Base-by-base conservation (phyloP, 2,113 vertebrate genomes). In the Hoplias malabaricus region DNA sequence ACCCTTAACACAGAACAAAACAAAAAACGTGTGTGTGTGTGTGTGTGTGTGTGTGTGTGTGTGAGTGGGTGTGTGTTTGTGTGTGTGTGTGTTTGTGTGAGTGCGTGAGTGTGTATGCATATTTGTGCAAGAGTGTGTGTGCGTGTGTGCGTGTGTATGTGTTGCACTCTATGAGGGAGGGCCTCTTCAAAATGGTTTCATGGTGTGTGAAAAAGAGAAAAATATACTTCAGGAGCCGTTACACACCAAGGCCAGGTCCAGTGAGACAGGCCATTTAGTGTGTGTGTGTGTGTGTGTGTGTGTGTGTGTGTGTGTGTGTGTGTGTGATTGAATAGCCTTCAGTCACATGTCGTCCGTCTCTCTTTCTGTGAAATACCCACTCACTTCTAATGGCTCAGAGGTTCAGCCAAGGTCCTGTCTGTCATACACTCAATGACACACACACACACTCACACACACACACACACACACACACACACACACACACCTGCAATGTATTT, bases 51-150 rank as follows among this genome's bases (percentile, higher is more conserved):
- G 54, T 70, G 79, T 46, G 59, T 69, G 33, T 40, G 78, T 67
- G 65, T 53, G 38, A 36, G 8, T 19, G 50, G 68, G 73, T 36
- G 48, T 73, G 34, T 42, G 78, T 75, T 59, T 61, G 54, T 69
- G 65, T 70, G 69, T 71, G 33, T 71, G 21, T 56, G 53, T 73
- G 80, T 71, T 63, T 63, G 72, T 73, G 61, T 66, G 68, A 13
- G 62, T 54, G 63, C 57, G 67, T 76, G 81, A 56, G 62, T 74
- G 27, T 59, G 75, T 72, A 59, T 61, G 29, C 31, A 4, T 27
- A 42, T 46, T 43, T 25, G 61, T 68, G 43, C 68, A 19, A 63
- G 56, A n/a, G n/a, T n/a, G n/a, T n/a, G n/a, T n/a, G n/a, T n/a
- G n/a, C n/a, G n/a, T n/a, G n/a, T n/a, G n/a, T n/a, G n/a, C n/a